Conservation (phyloP, 1,140 invertebrate species). For the Popillia japonica region DNA sequence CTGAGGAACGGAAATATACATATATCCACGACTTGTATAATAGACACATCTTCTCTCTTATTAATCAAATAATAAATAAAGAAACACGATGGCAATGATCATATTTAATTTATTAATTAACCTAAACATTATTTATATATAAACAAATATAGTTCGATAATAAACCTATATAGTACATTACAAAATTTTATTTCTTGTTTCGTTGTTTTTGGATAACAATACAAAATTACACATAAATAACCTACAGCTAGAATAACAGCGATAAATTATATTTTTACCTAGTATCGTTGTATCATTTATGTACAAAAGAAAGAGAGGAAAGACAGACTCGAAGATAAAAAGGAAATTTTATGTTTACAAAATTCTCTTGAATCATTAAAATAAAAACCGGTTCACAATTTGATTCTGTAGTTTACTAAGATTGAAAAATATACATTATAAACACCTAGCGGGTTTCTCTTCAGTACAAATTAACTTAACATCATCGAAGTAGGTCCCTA, state of each 20-base stretch:
- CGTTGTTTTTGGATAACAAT: slow-evolving; percentile 29
- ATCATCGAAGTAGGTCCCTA: slow-evolving; percentile 66
- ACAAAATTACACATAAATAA: slow-evolving; percentile 24
- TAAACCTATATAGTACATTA: slow-evolving; percentile 27
- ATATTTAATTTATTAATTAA: slow-evolving; percentile 35
- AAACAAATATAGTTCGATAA: slow-evolving; percentile 1
- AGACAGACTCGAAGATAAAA: not conserved
- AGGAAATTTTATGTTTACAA: too few relatives aligned
- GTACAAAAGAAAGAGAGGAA: not conserved
- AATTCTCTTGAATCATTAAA: not conserved
- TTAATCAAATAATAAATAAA: not conserved
- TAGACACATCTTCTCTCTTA: too few relatives aligned
- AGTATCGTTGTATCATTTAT: slow-evolving; percentile 4
- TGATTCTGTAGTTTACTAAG: not conserved
- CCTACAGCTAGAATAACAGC: slow-evolving; percentile 7
- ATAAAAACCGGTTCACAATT: not conserved
- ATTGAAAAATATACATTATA: slow-evolving; percentile 45
- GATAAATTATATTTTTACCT: slow-evolving; percentile 28
- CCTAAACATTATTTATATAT: slow-evolving; percentile 25
- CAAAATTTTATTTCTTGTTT: not conserved
- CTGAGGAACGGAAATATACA: too few relatives aligned
- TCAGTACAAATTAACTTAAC: slow-evolving; percentile 64
- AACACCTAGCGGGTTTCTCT: slow-evolving; percentile 55
- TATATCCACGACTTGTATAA: too few relatives aligned
- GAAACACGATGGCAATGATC: not conserved